Base-by-base conservation (phyloP, 2,888 invertebrate species). In the Chalcis sispes region DNA sequence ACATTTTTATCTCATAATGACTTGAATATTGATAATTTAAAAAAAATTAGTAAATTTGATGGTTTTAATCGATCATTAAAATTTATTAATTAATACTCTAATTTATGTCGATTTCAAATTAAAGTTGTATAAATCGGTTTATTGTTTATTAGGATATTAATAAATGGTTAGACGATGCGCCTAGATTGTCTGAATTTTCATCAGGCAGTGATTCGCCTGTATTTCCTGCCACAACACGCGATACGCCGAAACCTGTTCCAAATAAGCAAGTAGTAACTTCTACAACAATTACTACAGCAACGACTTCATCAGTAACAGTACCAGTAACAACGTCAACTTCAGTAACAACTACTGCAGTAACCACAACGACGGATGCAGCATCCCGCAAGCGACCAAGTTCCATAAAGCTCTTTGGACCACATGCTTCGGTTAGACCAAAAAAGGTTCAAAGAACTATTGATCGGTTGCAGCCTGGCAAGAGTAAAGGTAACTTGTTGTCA, bases 61-160 rank as follows among this genome's bases (percentile, higher is more conserved):
- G n/a, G n/a, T n/a, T n/a, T n/a, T n/a, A n/a, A n/a, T n/a, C n/a
- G n/a, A n/a, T n/a, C n/a, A n/a, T n/a, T n/a, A n/a, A n/a, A n/a
- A n/a, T n/a, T n/a, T n/a, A n/a, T n/a, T n/a, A n/a, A n/a, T n/a
- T n/a, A n/a, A n/a, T n/a, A n/a, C n/a, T n/a, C n/a, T n/a, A n/a
- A n/a, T n/a, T n/a, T n/a, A n/a, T n/a, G n/a, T n/a, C n/a, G n/a
- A n/a, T n/a, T n/a, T n/a, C n/a, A n/a, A n/a, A n/a, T n/a, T n/a
- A n/a, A n/a, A n/a, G n/a, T n/a, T n/a, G n/a, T n/a, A n/a, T n/a
- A n/a, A n/a, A n/a, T n/a, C n/a, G n/a, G n/a, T n/a, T n/a, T n/a
- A n/a, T n/a, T n/a, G n/a, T n/a, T 90, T 94, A 0, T n/a, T 94
- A 96, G 91, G 96, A 96, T 86, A 95, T 96, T 52, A 96, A 95